A percentile compares a stretch with the other conserved stretches of the same genome.
phyloP scores from a whole-genome alignment of 2,888 invertebrate species.

The Neoaliturus tenellus region DNA sequence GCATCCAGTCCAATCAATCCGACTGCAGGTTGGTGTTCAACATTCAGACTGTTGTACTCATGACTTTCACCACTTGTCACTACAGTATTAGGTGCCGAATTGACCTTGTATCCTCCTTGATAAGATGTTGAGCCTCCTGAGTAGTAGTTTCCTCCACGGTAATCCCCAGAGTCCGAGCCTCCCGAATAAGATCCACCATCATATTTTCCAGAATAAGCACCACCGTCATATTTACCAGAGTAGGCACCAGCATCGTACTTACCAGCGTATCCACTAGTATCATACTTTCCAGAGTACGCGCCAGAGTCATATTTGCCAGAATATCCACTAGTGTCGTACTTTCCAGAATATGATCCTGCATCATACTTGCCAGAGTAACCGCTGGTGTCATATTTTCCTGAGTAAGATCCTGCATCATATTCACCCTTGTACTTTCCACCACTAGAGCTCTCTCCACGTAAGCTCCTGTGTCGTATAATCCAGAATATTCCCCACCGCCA shows the following conservation, averaged over 20 bases:
- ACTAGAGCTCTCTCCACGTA: conserved; percentile 21
- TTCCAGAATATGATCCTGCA: conserved; percentile 25
- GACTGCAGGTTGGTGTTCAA: conserved; percentile 42
- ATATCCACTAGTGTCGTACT: conserved; percentile 2
- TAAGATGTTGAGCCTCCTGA: conserved; percentile 4
- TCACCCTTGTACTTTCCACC: conserved; percentile 46
- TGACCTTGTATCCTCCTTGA: conserved; percentile 36
- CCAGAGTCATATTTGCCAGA: conserved; percentile 42
- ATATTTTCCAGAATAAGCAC: conserved; percentile 42
- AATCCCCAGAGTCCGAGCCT: not conserved
- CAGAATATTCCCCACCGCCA: conserved; percentile 16
- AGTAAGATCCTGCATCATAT: conserved; percentile 21
- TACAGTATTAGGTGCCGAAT: not conserved
- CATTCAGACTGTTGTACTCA: conserved; percentile 12
- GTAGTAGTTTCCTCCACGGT: conserved; percentile 14
- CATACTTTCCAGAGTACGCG: conserved; percentile 17
- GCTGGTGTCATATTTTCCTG: conserved; percentile 1
- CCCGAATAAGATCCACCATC: conserved; percentile 32
- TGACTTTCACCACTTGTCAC: conserved; percentile 22
- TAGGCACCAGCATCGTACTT: conserved; percentile 39
- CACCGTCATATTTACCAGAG: conserved; percentile 34
- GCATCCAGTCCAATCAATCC: conserved; percentile 39
- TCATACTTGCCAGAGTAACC: conserved; percentile 50
- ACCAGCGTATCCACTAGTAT: conserved; percentile 32
- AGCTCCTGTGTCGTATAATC: conserved; percentile 50